Conservation (phyloP, 2,888 invertebrate genomes). For the Hemistola chrysoprasaria region DNA sequence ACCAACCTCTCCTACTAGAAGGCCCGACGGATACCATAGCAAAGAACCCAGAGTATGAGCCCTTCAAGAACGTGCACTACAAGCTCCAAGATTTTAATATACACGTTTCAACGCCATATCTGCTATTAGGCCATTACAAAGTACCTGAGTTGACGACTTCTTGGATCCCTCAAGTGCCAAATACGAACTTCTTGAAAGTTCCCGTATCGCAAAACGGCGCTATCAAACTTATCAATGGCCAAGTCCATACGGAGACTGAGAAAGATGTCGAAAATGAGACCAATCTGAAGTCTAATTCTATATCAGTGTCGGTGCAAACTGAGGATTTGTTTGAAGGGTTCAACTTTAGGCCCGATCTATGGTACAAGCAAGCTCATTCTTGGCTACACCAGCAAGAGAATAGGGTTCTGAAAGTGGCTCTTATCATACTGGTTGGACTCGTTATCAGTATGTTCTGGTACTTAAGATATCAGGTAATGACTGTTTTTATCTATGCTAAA, state of each 20-base stretch:
- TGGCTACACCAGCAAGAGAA: constrained; percentile 91
- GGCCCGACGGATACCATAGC: constrained; percentile 81
- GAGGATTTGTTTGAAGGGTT: constrained; percentile 77
- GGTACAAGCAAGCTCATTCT: constrained; percentile 69
- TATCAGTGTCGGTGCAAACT: constrained; percentile 82
- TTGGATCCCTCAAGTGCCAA: constrained; percentile 69
- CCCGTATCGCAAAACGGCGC: constrained; percentile 47
- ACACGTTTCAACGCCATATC: constrained; percentile 68
- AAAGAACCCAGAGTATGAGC: constrained; percentile 63
- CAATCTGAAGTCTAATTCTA: constrained; percentile 62
- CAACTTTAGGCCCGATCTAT: constrained; percentile 59
- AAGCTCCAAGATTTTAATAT: constrained; percentile 67
- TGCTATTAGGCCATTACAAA: constrained; percentile 86
- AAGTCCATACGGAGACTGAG: constrained; percentile 55
- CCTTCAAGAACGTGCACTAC: constrained; percentile 75
- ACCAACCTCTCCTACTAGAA: constrained; percentile 87
- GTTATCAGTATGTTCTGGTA: constrained; percentile 90
- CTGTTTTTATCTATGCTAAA: background rate
- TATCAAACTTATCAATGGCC: constrained; percentile 65
- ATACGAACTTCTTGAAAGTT: constrained; percentile 52
- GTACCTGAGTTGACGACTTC: constrained; percentile 83
- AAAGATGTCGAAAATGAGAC: constrained; percentile 71
- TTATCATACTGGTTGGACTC: constrained; percentile 85
- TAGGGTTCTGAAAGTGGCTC: constrained; percentile 86
- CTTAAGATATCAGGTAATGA: constrained; percentile 85